These are phyloP conservation scores for Eupsilia transversa DNA, from an alignment of 2,888 invertebrate genomes.

Conservation along the genomic window DNA sequence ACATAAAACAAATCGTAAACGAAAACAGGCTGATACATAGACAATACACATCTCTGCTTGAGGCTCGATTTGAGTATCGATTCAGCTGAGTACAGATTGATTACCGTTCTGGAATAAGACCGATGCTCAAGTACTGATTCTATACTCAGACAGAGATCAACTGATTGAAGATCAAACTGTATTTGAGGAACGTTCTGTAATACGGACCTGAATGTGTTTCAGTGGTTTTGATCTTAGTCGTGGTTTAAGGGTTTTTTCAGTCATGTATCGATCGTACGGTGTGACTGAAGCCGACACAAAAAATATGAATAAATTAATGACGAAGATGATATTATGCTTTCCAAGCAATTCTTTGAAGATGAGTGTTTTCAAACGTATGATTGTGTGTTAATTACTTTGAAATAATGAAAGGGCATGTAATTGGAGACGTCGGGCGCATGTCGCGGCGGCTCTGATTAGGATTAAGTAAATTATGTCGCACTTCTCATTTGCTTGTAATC, in stretches of 20 bases:
- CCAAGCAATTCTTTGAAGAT: constrained; percentile 11
- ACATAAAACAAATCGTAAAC: too few species aligned
- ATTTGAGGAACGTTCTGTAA: too few species aligned
- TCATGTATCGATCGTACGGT: neutral
- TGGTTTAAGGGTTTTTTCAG: neutral
- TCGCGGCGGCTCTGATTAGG: constrained; percentile 56
- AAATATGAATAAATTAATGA: neutral
- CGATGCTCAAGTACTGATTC: too few species aligned
- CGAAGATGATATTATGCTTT: neutral
- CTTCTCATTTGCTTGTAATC: constrained; percentile 57
- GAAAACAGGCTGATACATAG: too few species aligned
- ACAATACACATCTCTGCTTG: too few species aligned
- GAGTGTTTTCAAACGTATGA: neutral
- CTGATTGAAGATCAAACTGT: too few species aligned
- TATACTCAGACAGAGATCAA: too few species aligned
- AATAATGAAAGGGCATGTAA: constrained; percentile 28
- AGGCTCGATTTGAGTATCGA: too few species aligned
- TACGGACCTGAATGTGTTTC: neutral
- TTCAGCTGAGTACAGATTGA: too few species aligned
- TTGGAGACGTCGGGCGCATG: constrained; percentile 1
- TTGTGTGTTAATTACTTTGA: constrained; percentile 24
- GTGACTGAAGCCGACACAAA: neutral
- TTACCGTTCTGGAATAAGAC: too few species aligned
- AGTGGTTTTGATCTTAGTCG: neutral
- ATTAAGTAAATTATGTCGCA: constrained; percentile 63